phyloP scores from a whole-genome alignment of 2,888 invertebrate species.

The Synergus japonicus region DNA sequence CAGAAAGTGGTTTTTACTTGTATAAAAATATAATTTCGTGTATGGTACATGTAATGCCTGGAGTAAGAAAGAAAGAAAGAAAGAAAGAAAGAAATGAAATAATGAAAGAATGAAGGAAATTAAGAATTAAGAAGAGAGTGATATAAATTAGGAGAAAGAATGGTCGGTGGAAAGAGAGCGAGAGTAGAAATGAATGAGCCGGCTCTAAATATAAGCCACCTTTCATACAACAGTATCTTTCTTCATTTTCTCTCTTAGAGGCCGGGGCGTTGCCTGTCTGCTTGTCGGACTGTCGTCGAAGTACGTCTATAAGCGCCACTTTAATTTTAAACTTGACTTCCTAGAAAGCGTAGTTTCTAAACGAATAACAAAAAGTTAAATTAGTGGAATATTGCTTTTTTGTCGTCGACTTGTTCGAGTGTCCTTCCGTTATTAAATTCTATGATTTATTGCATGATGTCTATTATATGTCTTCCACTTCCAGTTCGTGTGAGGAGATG shows the following conservation, averaged over 20 bases:
- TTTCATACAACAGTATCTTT: conserved; percentile 45
- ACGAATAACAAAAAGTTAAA: not conserved
- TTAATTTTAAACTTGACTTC: conserved; percentile 46
- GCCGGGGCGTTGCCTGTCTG: conserved; percentile 48
- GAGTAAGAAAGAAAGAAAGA: no score
- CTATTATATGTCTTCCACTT: not conserved
- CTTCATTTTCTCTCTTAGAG: conserved; percentile 42
- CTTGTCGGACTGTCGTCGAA: conserved; percentile 45
- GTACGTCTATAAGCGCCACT: conserved; percentile 35
- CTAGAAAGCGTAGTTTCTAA: not conserved
- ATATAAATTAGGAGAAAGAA: conserved; percentile 2
- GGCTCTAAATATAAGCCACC: conserved; percentile 54
- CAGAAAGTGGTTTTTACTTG: not conserved
- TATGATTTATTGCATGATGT: not conserved
- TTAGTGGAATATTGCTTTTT: not conserved
- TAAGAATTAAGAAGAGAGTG: not conserved
- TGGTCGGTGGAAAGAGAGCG: conserved; percentile 6
- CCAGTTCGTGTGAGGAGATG: not conserved
- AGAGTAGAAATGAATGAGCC: conserved; percentile 57
- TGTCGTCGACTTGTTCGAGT: not conserved
- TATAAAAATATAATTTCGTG: not conserved
- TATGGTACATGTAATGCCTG: no score
- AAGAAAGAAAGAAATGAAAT: no score
- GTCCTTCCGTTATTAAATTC: not conserved
- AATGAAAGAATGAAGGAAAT: not conserved